Evolutionary conservation across 2,888 invertebrate genomes (phyloP).

Genomic region (Itoplectis maculator): DNA sequence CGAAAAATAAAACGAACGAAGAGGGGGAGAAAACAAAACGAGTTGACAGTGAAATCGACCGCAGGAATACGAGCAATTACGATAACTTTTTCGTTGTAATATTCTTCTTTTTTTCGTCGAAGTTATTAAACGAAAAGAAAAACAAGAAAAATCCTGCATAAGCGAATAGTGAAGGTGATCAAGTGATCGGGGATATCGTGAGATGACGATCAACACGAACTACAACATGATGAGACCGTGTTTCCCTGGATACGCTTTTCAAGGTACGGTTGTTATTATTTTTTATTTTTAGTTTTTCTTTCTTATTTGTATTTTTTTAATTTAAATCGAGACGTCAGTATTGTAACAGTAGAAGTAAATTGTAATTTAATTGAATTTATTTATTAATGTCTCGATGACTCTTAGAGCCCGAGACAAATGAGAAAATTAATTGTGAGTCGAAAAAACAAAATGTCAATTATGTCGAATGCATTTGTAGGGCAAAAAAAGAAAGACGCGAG

Average conservation of each 20-base stretch:
- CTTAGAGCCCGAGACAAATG: no score
- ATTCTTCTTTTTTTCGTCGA: neutral
- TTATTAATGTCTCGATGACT: no score
- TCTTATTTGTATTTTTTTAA: neutral
- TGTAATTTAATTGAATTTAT: no score
- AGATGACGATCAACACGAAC: conserved; percentile 85
- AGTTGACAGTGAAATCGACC: neutral
- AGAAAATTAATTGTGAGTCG: no score
- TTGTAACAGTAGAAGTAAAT: no score
- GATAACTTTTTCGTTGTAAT: neutral
- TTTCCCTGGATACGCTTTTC: conserved; percentile 86
- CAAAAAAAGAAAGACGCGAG: conserved; percentile 13
- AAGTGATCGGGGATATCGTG: conserved; percentile 71
- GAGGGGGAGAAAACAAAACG: no score
- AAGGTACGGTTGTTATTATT: conserved; percentile 80
- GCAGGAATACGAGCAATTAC: neutral
- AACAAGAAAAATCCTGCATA: neutral
- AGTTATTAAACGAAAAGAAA: neutral
- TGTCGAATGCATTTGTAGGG: neutral
- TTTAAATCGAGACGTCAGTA: neutral
- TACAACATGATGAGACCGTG: conserved; percentile 85
- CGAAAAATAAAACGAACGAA: no score
- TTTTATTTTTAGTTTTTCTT: neutral
- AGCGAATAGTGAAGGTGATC: conserved; percentile 33
- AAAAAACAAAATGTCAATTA: no score